Evolutionary conservation across 2,888 invertebrate genomes (phyloP), one percentile per base, ranked within the genome.

Genomic region (Stenchaetothrips biformis): DNA sequence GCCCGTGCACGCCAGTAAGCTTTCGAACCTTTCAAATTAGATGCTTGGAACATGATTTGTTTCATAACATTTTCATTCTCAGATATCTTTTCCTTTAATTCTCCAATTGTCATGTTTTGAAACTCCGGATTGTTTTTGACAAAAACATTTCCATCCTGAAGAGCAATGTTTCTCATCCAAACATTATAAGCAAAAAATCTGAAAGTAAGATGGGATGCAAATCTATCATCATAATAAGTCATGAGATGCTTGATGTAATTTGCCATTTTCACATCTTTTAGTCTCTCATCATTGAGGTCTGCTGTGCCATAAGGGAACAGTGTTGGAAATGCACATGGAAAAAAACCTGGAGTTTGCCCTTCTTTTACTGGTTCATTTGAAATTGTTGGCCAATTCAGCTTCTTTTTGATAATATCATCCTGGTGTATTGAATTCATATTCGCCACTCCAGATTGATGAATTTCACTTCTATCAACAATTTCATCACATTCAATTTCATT

Each of bases 21-120:
- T 74, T 78, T 81, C n/a, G 82, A 82, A 7, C 81, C 81, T 62
- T 81, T 48, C 21, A 82, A 6, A 16, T 79, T 80, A 48, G 81
- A 74, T 6, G 77, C 59, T 59, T 79, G 81, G 78, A 78, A 80
- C 81, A 82, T 82, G 16, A 82, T 77, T 48, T 79, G 49, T 13
- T 74, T 79, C 16, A 77, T 25, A 11, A 82, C 47, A 6, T 21
- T 37, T 37, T 81, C 81, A 48, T 81, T 21, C 7, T 79, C 48
- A 21, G 16, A 6, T 4, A 82, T 53, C 49, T 79, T 77, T 13
- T 37, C 62, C 48, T 47, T 48, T 18, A 82, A 8, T 67, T 80
- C 79, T 13, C 11, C 16, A 11, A n/a, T n/a, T n/a, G n/a, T n/a
- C n/a, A n/a, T n/a, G n/a, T n/a, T n/a, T n/a, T n/a, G n/a, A n/a